These are phyloP conservation scores for Trogon melanurus DNA, from an alignment of 2,113 vertebrate species.

Conservation along the genomic window DNA sequence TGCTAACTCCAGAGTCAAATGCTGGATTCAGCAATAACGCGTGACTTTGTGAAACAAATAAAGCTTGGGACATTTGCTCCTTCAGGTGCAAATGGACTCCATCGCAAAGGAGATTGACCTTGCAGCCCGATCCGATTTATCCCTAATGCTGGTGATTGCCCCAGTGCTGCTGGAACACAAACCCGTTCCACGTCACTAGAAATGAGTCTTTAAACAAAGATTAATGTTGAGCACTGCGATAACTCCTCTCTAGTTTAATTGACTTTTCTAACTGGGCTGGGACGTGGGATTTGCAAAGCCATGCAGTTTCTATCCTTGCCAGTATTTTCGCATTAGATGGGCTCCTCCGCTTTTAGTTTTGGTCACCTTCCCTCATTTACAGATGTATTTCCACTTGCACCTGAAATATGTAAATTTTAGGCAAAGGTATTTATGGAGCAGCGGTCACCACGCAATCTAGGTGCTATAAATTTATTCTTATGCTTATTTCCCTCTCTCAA, in stretches of 20 bases:
- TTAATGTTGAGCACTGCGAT: not conserved
- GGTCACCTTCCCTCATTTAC: not conserved
- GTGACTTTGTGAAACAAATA: not conserved
- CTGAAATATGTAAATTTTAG: not conserved
- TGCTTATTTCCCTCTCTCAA: not conserved
- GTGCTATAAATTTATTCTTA: slow-evolving; percentile 35
- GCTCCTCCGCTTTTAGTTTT: not conserved
- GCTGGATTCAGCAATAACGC: not conserved
- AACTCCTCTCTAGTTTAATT: not conserved
- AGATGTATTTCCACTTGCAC: not conserved
- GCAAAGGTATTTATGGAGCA: slow-evolving; percentile 6
- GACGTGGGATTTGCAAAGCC: not conserved
- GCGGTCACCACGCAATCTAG: not conserved
- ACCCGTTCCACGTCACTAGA: not conserved
- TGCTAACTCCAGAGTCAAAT: not conserved
- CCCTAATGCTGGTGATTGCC: not conserved
- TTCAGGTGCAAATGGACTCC: not conserved
- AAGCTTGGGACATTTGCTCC: not conserved
- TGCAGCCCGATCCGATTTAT: not conserved
- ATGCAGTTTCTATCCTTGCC: not conserved
- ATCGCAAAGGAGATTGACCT: not conserved
- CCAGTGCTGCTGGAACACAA: not conserved
- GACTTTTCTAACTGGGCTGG: not conserved
- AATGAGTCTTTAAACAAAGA: not conserved
- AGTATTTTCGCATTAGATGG: not conserved